phyloP scores from a whole-genome alignment of 1,140 invertebrate species.

The Antheraea pernyi region DNA sequence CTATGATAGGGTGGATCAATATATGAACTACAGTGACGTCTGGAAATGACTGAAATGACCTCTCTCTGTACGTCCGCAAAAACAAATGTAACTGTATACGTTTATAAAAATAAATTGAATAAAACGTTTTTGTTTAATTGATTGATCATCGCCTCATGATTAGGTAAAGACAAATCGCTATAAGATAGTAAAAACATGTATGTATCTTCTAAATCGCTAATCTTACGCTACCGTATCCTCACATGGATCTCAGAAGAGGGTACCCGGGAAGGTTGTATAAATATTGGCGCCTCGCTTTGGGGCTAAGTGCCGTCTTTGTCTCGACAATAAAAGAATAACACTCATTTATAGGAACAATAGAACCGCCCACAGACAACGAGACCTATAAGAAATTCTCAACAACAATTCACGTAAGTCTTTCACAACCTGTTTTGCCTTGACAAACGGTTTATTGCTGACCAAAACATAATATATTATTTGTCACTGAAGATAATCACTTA shows the following conservation, averaged over 20 bases:
- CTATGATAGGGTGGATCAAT: too few relatives aligned
- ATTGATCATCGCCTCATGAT: too few relatives aligned
- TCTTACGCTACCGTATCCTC: conserved; percentile 12
- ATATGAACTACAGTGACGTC: too few relatives aligned
- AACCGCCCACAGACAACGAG: conserved; percentile 24
- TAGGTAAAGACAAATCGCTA: too few relatives aligned
- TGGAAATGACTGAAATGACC: too few relatives aligned
- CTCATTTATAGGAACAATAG: conserved; percentile 65
- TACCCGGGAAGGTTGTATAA: conserved; percentile 59
- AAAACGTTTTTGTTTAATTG: too few relatives aligned
- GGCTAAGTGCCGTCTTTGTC: conserved; percentile 65
- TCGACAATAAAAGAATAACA: conserved; percentile 73
- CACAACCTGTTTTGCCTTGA: neutral
- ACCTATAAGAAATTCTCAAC: neutral
- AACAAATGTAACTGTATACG: too few relatives aligned
- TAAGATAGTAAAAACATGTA: too few relatives aligned
- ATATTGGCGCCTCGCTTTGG: conserved; percentile 64
- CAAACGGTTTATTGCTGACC: neutral
- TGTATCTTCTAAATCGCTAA: conserved; percentile 8
- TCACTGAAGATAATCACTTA: too few relatives aligned
- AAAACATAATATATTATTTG: neutral
- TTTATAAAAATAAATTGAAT: too few relatives aligned
- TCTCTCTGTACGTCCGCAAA: too few relatives aligned
- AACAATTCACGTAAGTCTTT: neutral
- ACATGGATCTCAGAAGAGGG: conserved; percentile 26